A percentile compares a stretch with the other conserved stretches of the same genome.
phyloP scores from a whole-genome alignment of 2,888 invertebrate species.

The Sialis fuliginosa region DNA sequence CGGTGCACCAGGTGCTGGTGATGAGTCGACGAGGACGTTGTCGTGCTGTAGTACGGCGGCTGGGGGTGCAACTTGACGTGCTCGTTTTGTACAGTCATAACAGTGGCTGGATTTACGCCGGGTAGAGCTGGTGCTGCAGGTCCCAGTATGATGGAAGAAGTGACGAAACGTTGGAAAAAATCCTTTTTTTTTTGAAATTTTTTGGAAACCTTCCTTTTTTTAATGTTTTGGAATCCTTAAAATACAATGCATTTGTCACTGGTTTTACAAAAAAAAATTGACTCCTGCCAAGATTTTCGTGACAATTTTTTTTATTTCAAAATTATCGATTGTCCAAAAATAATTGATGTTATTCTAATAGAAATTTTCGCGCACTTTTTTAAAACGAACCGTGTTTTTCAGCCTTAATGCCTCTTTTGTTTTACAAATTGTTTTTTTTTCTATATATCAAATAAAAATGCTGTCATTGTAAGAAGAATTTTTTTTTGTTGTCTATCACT shows the following conservation, averaged over 20 bases:
- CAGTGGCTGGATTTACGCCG: constrained; percentile 12
- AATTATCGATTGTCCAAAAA: too few species aligned
- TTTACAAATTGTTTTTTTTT: too few species aligned
- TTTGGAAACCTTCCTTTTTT: too few species aligned
- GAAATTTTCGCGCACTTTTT: not conserved
- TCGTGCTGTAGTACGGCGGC: constrained; percentile 11
- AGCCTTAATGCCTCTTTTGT: too few species aligned
- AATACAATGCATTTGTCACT: too few species aligned
- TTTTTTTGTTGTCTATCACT: too few species aligned
- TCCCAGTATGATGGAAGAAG: not conserved
- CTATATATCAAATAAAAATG: too few species aligned
- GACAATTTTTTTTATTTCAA: too few species aligned
- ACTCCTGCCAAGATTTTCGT: too few species aligned
- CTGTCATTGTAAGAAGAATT: too few species aligned
- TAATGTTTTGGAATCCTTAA: too few species aligned
- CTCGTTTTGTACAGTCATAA: constrained; percentile 30
- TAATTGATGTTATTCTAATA: too few species aligned
- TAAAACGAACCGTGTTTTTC: not conserved
- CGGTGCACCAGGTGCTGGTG: not conserved
- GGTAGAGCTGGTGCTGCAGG: not conserved
- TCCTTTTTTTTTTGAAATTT: not conserved
- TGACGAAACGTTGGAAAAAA: not conserved
- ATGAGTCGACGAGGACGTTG: constrained; percentile 1
- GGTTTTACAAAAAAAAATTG: not conserved
- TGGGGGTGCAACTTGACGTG: constrained; percentile 25